Base-by-base conservation (phyloP, 2,888 invertebrate species). In the Cosmia pyralina region DNA sequence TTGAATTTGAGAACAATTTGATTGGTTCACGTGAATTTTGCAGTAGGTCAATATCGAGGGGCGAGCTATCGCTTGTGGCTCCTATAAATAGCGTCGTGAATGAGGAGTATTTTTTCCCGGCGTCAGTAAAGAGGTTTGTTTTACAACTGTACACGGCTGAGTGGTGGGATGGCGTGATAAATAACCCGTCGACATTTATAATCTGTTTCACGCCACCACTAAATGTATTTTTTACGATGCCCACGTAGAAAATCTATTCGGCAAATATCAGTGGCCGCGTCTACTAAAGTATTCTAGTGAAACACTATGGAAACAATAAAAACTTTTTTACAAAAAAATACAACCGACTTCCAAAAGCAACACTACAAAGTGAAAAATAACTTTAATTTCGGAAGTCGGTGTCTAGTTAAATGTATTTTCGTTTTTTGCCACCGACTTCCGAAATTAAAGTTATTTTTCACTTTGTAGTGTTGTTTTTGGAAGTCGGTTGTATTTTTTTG, bases 111-210 rank as follows among this genome's bases (percentile, higher is more conserved):
- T 85, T 85, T 76, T 85, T 72, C 34, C 64, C 67, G 69, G 71
- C 84, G 75, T 84, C 85, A 85, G 87, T 82, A 83, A 83, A 87
- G 87, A 85, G 83, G 81, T 88, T 87, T 82, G 86, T 85, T 90
- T 90, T 88, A 90, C 85, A 88, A 88, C 86, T 82, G 70, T 72
- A 64, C 76, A 74, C 79, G 77, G 79, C 75, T 83, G 85, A 86
- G 90, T 85, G 82, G 75, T 83, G 75, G 83, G 69, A 68, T 80
- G 81, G 75, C 64, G 87, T 78, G 85, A 90, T 89, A 88, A 89
- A 90, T 88, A 86, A 85, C 77, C 71, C 74, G 78, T 85, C 70
- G 87, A 87, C 86, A 79, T 90, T 89, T 88, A 90, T 87, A 88
- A 86, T 90, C 86, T 89, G 79, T 84, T 83, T 81, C 77, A 87